Percentiles rank a stretch among this genome's conserved stretches.
Evolutionary conservation across 2,113 vertebrate genomes (phyloP).

Genomic region (Perccottus glenii): DNA sequence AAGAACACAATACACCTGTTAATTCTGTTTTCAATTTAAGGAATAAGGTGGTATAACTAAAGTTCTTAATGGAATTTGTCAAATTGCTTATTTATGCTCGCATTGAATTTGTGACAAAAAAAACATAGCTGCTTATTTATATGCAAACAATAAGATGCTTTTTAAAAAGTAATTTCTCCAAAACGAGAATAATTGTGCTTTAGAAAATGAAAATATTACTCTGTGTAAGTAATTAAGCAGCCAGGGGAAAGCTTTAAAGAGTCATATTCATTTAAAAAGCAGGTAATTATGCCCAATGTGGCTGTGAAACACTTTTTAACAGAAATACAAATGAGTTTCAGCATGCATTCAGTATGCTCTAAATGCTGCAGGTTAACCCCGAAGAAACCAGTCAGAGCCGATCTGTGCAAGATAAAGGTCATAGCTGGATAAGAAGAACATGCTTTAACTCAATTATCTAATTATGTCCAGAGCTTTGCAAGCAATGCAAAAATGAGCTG

Average conservation of each 20-base stretch:
- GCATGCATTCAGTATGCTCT: slow-evolving; percentile 1
- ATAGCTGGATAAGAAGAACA: slow-evolving; percentile 16
- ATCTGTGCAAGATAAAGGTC: slow-evolving; percentile 19
- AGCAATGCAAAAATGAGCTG: not conserved
- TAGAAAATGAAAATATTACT: slow-evolving; percentile 27
- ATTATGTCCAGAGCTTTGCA: not conserved
- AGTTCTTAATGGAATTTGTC: not conserved
- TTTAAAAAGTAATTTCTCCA: slow-evolving; percentile 5
- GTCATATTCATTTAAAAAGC: slow-evolving; percentile 49
- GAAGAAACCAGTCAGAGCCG: slow-evolving; percentile 26
- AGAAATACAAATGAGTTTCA: slow-evolving; percentile 33
- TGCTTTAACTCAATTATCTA: not conserved
- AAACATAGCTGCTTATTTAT: not conserved
- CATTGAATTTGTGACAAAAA: slow-evolving; percentile 2
- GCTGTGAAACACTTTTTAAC: slow-evolving; percentile 35
- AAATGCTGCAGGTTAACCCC: slow-evolving; percentile 13
- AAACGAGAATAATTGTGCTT: slow-evolving; percentile 6
- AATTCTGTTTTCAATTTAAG: slow-evolving; percentile 21
- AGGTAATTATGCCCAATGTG: slow-evolving; percentile 52
- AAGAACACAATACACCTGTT: slow-evolving; percentile 30
- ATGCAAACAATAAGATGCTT: not conserved
- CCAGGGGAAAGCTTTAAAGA: slow-evolving; percentile 29
- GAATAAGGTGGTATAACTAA: slow-evolving; percentile 2
- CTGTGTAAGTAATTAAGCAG: slow-evolving; percentile 25
- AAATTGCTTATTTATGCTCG: not conserved